A percentile compares a stretch with the other conserved stretches of the same genome.
Evolutionary conservation across 2,797 vertebrate species (phyloP).

Genomic region (Bufotes viridis): DNA sequence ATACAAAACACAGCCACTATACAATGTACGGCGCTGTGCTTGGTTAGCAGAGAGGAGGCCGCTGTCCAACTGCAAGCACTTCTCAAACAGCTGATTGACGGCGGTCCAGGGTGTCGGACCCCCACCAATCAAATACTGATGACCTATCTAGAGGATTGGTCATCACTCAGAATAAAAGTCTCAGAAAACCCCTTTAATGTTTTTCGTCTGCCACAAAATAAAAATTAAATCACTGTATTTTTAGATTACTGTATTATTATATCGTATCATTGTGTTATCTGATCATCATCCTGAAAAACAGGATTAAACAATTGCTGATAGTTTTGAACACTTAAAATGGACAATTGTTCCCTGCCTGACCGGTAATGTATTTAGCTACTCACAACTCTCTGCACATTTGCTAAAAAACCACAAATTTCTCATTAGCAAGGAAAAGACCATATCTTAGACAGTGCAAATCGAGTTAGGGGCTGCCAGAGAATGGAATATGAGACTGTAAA

Average conservation of each 20-base stretch:
- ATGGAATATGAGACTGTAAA: constrained; percentile 53
- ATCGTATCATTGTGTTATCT: not conserved
- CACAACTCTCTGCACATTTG: constrained; percentile 16
- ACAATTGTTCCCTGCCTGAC: not conserved
- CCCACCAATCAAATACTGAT: too few species aligned
- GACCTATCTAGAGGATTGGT: too few species aligned
- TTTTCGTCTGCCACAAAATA: too few species aligned
- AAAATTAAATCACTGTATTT: not conserved
- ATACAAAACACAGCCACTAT: too few species aligned
- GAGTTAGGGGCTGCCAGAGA: constrained; percentile 9
- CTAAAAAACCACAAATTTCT: constrained; percentile 23
- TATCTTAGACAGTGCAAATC: constrained; percentile 46
- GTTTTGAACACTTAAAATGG: not conserved
- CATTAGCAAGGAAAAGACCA: constrained; percentile 33
- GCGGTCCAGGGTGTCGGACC: too few species aligned
- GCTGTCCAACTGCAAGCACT: too few species aligned
- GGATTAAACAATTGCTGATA: not conserved
- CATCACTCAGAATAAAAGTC: too few species aligned
- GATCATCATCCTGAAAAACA: not conserved
- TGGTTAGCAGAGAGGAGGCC: too few species aligned
- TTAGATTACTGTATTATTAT: not conserved
- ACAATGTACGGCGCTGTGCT: too few species aligned
- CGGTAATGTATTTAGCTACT: constrained; percentile 25
- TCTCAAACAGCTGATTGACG: too few species aligned
- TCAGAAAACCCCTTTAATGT: too few species aligned